Base-by-base conservation (phyloP, 2,797 vertebrate genomes). In the Alcedo quadribrachys region DNA sequence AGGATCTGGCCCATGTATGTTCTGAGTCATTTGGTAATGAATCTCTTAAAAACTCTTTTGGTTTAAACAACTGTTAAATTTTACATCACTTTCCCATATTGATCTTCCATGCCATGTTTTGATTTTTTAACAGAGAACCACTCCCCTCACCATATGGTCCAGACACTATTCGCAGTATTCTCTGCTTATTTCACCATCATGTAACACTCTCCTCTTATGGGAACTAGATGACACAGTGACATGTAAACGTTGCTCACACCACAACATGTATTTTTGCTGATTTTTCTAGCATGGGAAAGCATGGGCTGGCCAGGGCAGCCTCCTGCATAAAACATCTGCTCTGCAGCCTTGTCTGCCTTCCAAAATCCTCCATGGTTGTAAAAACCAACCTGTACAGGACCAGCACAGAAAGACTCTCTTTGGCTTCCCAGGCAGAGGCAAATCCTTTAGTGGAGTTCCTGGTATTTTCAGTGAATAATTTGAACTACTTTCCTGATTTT, bases 301-400 rank as follows among this genome's bases (percentile, higher is more conserved):
- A 18, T 37, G 32, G 48, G 46, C 50, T 95, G 81, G 91, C 85
- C 81, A 92, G 78, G 43, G 82, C 73, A 92, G 73, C 66, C 66
- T 93, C 68, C 82, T 93, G 87, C 73, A 83, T 81, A 76, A 95
- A 95, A 91, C 81, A 95, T 88, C 89, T 95, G 84, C 62, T 91
- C 82, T 3, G 5, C 78, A 87, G 88, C 35, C 50, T 65, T 75
- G 33, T 65, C 85, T 89, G 54, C 58, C 42, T 93, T 93, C 80
- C 87, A 81, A 92, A 93, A 85, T 71, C 68, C 42, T 85, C 76
- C 58, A 27, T 4, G 66, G 76, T 4, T 82, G 27, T 69, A 75
- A 43, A 58, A 55, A 87, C 48, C 78, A 92, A 65, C 62, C 32
- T 83, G 73, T 22, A 87, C 21, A 84, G 54, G 90, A 63, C 0